phyloP scores from a whole-genome alignment of 2,888 invertebrate genomes.

The Acrobasis suavella region DNA sequence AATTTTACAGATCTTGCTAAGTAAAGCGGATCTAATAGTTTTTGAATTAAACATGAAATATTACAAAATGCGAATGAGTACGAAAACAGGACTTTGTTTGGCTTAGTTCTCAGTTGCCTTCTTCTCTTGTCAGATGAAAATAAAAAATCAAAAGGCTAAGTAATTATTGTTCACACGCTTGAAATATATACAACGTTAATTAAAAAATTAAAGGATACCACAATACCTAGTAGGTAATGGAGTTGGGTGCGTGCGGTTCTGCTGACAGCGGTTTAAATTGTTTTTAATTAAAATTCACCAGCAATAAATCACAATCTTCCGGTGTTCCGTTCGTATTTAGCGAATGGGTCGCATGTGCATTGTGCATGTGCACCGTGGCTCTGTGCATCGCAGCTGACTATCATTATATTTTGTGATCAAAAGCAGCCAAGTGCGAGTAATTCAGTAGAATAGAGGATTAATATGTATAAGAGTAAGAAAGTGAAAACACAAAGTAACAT shows the following conservation, averaged over 20 bases:
- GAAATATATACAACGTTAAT: constrained; percentile 13
- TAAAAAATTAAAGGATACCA: constrained; percentile 11
- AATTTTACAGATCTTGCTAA: too few species aligned
- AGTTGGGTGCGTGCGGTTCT: constrained; percentile 31
- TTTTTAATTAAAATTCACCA: constrained; percentile 57
- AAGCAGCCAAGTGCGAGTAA: neutral
- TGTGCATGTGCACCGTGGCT: too few species aligned
- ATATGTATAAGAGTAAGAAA: neutral
- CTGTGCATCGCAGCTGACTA: neutral
- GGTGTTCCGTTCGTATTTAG: constrained; percentile 36
- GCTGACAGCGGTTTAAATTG: constrained; percentile 50
- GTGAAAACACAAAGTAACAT: too few species aligned
- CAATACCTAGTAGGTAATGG: constrained; percentile 19
- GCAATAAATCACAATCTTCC: constrained; percentile 54
- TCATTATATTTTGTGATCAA: neutral
- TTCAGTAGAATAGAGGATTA: too few species aligned
- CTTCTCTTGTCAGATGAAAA: too few species aligned
- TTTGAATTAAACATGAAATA: too few species aligned
- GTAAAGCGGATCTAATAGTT: too few species aligned
- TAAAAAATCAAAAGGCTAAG: too few species aligned
- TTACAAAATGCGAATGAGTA: too few species aligned
- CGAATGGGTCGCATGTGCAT: neutral
- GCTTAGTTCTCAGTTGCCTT: too few species aligned
- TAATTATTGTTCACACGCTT: constrained; percentile 5
- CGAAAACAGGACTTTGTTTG: too few species aligned